These are phyloP conservation scores for Acleris sparsana DNA, from an alignment of 2,888 invertebrate species.

Conservation along the genomic window DNA sequence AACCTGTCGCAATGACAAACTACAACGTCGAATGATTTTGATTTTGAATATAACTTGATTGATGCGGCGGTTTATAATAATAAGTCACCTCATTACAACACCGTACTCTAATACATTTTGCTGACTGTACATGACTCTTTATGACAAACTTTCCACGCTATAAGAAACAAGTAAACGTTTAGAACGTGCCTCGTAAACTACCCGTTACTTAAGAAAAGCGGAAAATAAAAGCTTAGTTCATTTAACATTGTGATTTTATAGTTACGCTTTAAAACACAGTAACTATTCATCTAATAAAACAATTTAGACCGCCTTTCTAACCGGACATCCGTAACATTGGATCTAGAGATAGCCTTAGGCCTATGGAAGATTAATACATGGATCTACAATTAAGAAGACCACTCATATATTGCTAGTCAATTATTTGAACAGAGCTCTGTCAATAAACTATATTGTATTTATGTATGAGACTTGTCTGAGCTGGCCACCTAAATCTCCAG, in stretches of 20 bases:
- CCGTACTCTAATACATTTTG: no score
- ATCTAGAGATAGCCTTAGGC: conserved; percentile 60
- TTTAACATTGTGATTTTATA: conserved; percentile 20
- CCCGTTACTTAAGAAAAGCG: conserved; percentile 1
- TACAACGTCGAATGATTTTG: no score
- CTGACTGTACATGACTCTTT: not conserved
- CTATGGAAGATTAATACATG: conserved; percentile 54
- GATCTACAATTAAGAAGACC: conserved; percentile 47
- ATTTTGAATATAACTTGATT: no score
- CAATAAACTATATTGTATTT: conserved; percentile 27
- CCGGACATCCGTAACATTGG: conserved; percentile 65
- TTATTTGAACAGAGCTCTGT: conserved; percentile 28
- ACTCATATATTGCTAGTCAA: conserved; percentile 41
- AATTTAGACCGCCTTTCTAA: conserved; percentile 63
- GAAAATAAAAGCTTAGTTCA: conserved; percentile 7
- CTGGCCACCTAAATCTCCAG: no score
- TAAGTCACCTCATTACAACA: no score
- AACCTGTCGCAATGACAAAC: no score
- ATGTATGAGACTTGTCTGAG: not conserved
- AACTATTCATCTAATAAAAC: conserved; percentile 55
- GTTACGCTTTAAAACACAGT: conserved; percentile 20
- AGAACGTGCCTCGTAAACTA: conserved; percentile 12
- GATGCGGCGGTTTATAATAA: no score
- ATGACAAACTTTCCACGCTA: conserved; percentile 12
- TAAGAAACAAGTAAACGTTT: conserved; percentile 1